Conservation (phyloP, 2,797 vertebrate genomes). For the Dermochelys coriacea region DNA sequence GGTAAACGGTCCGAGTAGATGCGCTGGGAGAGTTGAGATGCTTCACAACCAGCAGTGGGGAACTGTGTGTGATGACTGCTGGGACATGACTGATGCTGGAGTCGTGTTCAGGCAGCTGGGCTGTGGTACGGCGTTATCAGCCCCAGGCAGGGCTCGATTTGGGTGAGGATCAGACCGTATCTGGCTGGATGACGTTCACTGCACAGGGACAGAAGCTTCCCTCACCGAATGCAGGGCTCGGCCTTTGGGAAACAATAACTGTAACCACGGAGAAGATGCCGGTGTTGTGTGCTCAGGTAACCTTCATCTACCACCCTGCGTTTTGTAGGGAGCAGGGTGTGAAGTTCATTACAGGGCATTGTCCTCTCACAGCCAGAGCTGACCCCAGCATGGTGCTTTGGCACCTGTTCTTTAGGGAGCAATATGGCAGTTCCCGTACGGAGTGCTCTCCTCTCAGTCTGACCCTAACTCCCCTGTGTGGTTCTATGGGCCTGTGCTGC, state of each 20-base stretch:
- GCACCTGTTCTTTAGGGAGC: neutral
- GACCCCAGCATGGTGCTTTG: neutral
- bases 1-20: too few relatives aligned
- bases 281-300: conserved; percentile 75
- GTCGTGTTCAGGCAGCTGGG: neutral
- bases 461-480: too few relatives aligned
- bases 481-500: too few relatives aligned
- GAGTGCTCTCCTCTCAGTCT: too few relatives aligned
- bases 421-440: too few relatives aligned
- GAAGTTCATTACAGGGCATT: neutral
- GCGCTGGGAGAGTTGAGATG: too few relatives aligned
- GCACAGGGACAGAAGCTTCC: conserved; percentile 47
- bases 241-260: conserved; percentile 66
- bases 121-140: neutral
- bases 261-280: conserved; percentile 70
- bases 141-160: neutral
- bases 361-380: neutral
- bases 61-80: too few relatives aligned
- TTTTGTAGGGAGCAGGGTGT: rapidly evolving
- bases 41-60: too few relatives aligned
- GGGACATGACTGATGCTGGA: too few relatives aligned
- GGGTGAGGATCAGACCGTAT: conserved; percentile 67
- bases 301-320: too few relatives aligned
- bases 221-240: conserved; percentile 56
- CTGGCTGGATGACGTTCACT: conserved; percentile 72